Evolutionary conservation across 2,113 vertebrate genomes (phyloP).

Genomic region (Grus americana): DNA sequence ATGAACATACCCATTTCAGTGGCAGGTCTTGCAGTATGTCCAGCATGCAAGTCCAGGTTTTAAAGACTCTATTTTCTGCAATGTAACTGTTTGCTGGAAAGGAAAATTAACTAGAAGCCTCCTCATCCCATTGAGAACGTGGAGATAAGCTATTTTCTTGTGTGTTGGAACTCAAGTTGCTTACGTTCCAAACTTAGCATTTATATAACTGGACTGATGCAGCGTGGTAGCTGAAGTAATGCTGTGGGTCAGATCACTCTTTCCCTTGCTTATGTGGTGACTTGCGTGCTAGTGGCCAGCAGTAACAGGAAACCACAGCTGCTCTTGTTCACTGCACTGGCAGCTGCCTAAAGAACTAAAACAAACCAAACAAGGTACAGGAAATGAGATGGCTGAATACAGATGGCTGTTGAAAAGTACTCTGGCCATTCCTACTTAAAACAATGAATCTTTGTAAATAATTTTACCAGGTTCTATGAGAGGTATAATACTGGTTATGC

Average conservation of each 20-base stretch:
- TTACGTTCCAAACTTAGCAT: neutral
- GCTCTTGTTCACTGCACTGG: slow-evolving; percentile 42
- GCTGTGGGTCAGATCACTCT: neutral
- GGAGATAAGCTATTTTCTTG: neutral
- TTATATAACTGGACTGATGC: neutral
- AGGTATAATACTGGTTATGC: neutral
- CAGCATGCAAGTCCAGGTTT: neutral
- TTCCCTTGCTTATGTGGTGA: neutral
- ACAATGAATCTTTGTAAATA: neutral
- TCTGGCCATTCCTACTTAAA: neutral
- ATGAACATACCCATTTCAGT: neutral
- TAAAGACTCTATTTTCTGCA: neutral
- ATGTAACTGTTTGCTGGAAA: neutral
- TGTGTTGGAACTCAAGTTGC: neutral
- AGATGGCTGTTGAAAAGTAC: neutral
- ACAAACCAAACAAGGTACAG: neutral
- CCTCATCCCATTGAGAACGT: neutral
- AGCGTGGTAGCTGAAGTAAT: neutral
- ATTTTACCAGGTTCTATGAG: neutral
- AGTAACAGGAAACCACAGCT: slow-evolving; percentile 63
- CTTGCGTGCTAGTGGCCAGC: neutral
- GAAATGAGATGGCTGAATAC: slow-evolving; percentile 40
- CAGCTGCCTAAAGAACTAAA: slow-evolving; percentile 48
- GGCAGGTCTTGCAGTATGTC: neutral
- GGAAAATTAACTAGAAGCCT: neutral